Percentiles rank a stretch among this genome's conserved stretches.
Conservation (phyloP, 2,797 vertebrate species). For the Chloroceryle inda region DNA sequence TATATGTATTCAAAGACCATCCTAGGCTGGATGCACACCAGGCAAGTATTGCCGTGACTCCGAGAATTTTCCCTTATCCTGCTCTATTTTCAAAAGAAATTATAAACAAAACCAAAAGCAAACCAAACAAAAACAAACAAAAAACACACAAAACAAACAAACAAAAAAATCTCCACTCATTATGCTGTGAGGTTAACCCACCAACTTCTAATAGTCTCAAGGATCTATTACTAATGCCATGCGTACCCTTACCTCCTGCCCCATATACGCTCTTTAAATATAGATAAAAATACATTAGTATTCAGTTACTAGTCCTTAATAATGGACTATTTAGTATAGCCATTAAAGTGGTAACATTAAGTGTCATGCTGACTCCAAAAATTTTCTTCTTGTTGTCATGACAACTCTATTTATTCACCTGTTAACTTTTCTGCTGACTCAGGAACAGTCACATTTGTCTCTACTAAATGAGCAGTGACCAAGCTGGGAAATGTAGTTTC, state of each 20-base stretch:
- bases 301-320: neutral
- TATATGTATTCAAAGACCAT: neutral
- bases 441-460: neutral
- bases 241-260: neutral
- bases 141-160: neutral
- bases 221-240: neutral
- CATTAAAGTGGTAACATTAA: neutral
- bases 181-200: neutral
- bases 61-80: neutral
- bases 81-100: neutral
- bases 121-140: neutral
- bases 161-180: neutral
- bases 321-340: neutral
- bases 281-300: neutral
- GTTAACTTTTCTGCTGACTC: neutral
- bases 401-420: neutral
- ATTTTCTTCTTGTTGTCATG: neutral
- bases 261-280: neutral
- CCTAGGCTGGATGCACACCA: neutral
- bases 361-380: neutral
- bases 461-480: neutral
- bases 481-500: neutral
- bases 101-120: too few relatives aligned
- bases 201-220: neutral
- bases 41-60: accelerated